Evolutionary conservation across 2,113 vertebrate species (phyloP).

Genomic region (Phalacrocorax pelagicus): DNA sequence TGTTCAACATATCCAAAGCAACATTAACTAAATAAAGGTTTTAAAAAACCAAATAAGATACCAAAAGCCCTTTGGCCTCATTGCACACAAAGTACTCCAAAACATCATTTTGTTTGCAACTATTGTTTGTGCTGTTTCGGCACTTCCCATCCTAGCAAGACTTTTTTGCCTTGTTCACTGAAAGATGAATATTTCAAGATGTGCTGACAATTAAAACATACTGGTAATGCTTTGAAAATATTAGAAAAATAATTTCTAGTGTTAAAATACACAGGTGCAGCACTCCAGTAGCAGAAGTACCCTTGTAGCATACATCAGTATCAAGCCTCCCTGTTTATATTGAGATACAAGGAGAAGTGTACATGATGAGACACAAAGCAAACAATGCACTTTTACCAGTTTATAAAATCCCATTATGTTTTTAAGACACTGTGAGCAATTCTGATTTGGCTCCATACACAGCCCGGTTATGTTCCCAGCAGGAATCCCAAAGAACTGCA

Average conservation of each 20-base stretch:
- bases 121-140: not conserved
- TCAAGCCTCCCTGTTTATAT: not conserved
- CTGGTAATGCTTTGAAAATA: not conserved
- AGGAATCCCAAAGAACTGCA: not conserved
- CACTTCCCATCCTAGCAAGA: not conserved
- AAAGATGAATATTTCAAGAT: not conserved
- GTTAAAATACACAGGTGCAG: not conserved
- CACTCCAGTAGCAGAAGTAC: not conserved
- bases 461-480: not conserved
- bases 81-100: accelerated
- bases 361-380: not conserved
- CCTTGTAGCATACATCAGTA: not conserved
- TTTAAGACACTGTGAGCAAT: not conserved
- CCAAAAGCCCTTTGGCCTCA: not conserved
- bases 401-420: not conserved
- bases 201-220: not conserved
- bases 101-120: not conserved
- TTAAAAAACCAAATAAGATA: not conserved
- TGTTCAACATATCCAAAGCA: not conserved
- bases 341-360: not conserved
- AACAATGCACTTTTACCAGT: not conserved
- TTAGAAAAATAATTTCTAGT: not conserved
- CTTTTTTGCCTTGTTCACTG: not conserved
- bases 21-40: not conserved
- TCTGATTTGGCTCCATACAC: not conserved